These are phyloP conservation scores for Erythrocercus mccallii DNA, from an alignment of 2,113 vertebrate genomes.

Conservation along the genomic window DNA sequence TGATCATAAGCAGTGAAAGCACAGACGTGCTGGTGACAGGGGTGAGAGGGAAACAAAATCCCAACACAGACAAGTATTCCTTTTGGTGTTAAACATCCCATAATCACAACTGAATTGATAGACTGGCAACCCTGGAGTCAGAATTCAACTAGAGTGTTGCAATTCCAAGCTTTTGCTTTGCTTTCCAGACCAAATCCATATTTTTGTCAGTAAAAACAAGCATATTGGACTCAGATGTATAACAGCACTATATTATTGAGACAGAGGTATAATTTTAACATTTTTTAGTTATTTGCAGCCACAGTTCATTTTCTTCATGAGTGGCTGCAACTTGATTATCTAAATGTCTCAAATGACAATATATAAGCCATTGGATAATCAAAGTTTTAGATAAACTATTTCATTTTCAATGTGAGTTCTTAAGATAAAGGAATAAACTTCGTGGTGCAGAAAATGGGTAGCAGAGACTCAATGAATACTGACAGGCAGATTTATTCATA, in stretches of 20 bases:
- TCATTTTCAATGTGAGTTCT: not conserved
- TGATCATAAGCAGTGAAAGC: not conserved
- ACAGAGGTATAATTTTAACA: not conserved
- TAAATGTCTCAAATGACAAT: not conserved
- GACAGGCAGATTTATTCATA: not conserved
- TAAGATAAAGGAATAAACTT: not conserved
- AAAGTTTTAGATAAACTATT: not conserved
- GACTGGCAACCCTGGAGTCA: not conserved
- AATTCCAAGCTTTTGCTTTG: not conserved
- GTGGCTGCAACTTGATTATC: not conserved
- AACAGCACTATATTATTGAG: not conserved
- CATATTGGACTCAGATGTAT: not conserved
- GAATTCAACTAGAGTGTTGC: not conserved
- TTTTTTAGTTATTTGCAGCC: not conserved
- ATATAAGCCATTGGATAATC: not conserved
- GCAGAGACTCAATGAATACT: not conserved
- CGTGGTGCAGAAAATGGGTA: not conserved
- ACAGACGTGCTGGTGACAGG: not conserved
- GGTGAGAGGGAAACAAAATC: not conserved
- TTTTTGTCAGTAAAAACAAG: not conserved
- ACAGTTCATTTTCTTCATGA: not conserved
- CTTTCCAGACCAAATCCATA: not conserved
- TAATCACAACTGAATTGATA: not conserved
- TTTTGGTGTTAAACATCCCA: not conserved
- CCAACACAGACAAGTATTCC: not conserved